phyloP scores from a whole-genome alignment of 2,113 vertebrate genomes.

The Atherinomorus stipes region DNA sequence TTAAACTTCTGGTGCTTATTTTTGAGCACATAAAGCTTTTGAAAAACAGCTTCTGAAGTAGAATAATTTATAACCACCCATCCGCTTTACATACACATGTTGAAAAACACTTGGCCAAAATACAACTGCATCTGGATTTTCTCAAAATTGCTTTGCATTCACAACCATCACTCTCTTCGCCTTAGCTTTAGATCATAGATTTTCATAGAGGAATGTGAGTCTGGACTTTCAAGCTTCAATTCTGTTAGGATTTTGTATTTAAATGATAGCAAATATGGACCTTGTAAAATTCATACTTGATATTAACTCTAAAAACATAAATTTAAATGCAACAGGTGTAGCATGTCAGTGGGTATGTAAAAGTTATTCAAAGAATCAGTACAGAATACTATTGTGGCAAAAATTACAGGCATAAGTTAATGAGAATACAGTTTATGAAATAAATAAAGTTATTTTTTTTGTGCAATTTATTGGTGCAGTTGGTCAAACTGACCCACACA shows the following conservation, averaged over 20 bases:
- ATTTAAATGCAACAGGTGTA: not conserved
- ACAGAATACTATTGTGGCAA: not conserved
- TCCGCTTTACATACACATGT: slow-evolving; percentile 25
- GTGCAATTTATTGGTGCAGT: not conserved
- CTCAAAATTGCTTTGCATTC: slow-evolving; percentile 28
- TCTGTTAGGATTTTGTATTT: not conserved
- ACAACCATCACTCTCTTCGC: not conserved
- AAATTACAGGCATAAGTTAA: not conserved
- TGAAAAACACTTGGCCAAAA: slow-evolving; percentile 22
- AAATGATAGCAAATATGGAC: not conserved
- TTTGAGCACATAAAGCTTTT: slow-evolving; percentile 36
- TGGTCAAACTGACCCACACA: not conserved
- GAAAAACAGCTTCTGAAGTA: slow-evolving; percentile 62
- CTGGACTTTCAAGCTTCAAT: not conserved
- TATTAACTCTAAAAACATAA: not conserved
- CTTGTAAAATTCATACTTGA: not conserved
- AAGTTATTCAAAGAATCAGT: not conserved
- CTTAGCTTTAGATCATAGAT: slow-evolving; percentile 35
- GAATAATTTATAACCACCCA: slow-evolving; percentile 49
- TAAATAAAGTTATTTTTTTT: not conserved
- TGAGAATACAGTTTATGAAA: not conserved
- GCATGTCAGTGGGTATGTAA: not conserved
- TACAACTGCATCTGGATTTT: slow-evolving; percentile 48
- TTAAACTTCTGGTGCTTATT: slow-evolving; percentile 51
- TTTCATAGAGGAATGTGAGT: slow-evolving; percentile 1